A percentile compares a stretch with the other conserved stretches of the same genome.
Evolutionary conservation across 2,888 invertebrate genomes (phyloP).

Genomic region (Melanostoma mellinum): DNA sequence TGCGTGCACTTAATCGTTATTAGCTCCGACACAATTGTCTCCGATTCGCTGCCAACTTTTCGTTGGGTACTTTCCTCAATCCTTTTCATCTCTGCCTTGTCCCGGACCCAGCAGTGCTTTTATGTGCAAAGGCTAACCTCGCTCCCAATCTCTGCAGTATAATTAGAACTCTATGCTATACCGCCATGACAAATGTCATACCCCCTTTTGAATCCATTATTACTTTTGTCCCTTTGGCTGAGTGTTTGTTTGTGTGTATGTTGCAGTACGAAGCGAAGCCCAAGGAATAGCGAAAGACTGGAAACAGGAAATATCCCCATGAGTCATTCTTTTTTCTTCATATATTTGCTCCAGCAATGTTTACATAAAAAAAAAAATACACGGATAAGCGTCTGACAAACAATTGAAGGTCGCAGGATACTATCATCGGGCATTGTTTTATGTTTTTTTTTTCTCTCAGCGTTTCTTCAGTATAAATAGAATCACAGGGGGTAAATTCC

Average conservation of each 20-base stretch:
- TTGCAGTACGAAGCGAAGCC: slow-evolving; percentile 8
- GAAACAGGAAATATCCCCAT: slow-evolving; percentile 58
- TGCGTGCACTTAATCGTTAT: slow-evolving; percentile 72
- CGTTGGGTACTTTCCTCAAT: slow-evolving; percentile 4
- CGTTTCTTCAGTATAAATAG: slow-evolving; percentile 43
- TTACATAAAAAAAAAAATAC: slow-evolving; percentile 60
- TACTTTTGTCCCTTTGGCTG: slow-evolving; percentile 30
- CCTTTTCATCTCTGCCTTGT: background rate
- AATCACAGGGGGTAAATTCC: slow-evolving; percentile 61
- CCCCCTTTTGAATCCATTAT: slow-evolving; percentile 59
- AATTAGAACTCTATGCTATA: slow-evolving; percentile 59
- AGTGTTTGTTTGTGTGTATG: slow-evolving; percentile 48
- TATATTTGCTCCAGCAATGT: slow-evolving; percentile 29
- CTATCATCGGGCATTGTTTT: slow-evolving; percentile 29
- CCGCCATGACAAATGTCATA: slow-evolving; percentile 62
- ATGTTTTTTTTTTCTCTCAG: slow-evolving; percentile 10
- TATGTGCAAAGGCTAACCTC: slow-evolving; percentile 10
- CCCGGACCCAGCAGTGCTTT: background rate
- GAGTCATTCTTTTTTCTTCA: slow-evolving; percentile 39
- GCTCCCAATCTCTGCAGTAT: slow-evolving; percentile 58
- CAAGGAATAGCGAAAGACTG: slow-evolving; percentile 26
- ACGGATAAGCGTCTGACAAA: slow-evolving; percentile 70
- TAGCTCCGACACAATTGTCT: slow-evolving; percentile 68
- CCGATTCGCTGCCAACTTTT: slow-evolving; percentile 39
- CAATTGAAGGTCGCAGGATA: slow-evolving; percentile 72